These are phyloP conservation scores for Sthenelais limicola DNA, from an alignment of 2,888 invertebrate genomes.

Conservation along the genomic window DNA sequence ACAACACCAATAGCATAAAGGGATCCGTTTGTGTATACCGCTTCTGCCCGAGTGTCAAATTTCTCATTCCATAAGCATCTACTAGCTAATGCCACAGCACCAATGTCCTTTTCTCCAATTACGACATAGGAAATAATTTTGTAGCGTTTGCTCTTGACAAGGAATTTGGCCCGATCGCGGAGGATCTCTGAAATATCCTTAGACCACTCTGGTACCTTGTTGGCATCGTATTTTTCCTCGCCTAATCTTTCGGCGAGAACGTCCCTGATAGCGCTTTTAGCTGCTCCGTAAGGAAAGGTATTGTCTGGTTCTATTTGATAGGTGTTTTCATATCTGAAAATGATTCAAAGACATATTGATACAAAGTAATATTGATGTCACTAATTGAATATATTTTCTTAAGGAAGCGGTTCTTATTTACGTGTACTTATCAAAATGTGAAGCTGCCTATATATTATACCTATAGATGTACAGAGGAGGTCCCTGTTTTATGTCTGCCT, in stretches of 20 bases:
- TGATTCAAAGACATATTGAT: too few species aligned
- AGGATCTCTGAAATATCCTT: constrained; percentile 57
- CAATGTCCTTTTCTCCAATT: constrained; percentile 56
- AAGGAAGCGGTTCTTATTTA: too few species aligned
- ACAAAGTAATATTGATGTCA: too few species aligned
- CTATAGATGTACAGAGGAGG: too few species aligned
- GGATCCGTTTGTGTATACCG: constrained; percentile 54
- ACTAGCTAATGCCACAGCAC: constrained; percentile 55
- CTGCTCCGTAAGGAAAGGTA: constrained; percentile 49
- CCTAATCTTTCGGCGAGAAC: constrained; percentile 54
- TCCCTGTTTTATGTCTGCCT: too few species aligned
- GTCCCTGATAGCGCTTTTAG: constrained; percentile 54
- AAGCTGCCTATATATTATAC: too few species aligned
- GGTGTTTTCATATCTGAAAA: constrained; percentile 59
- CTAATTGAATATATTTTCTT: too few species aligned
- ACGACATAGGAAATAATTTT: constrained; percentile 61
- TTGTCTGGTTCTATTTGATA: constrained; percentile 59
- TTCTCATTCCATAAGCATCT: constrained; percentile 64
- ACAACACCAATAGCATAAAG: constrained; percentile 62
- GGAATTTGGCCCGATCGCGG: constrained; percentile 58
- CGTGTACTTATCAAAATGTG: too few species aligned
- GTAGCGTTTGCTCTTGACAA: constrained; percentile 56
- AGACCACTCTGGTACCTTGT: constrained; percentile 55
- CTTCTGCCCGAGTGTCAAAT: constrained; percentile 61
- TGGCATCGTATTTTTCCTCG: constrained; percentile 56